Evolutionary conservation across 2,888 invertebrate genomes (phyloP).

Genomic region (Brenthis ino): DNA sequence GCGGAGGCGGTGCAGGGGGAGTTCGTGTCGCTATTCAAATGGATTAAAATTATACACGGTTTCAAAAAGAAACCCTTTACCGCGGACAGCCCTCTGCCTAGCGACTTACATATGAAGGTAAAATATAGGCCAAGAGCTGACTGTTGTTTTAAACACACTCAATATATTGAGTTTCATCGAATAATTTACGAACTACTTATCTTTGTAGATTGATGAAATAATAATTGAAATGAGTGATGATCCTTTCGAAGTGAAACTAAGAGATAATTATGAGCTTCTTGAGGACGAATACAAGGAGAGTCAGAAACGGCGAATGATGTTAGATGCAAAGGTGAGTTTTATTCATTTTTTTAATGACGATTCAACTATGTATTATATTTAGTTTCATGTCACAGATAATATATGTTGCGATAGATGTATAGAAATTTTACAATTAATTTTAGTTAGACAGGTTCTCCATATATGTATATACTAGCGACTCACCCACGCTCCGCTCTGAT

Average conservation of each 20-base stretch:
- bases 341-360: not conserved
- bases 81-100: constrained; percentile 87
- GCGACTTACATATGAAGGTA: constrained; percentile 94
- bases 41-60: constrained; percentile 94
- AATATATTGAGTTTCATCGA: not conserved
- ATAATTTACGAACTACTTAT: not conserved
- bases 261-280: constrained; percentile 96
- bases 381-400: no score
- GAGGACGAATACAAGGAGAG: constrained; percentile 98
- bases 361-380: not conserved
- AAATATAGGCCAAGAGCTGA: not conserved
- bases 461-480: no score
- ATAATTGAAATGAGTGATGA: constrained; percentile 97
- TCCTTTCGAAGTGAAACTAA: constrained; percentile 97
- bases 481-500: no score
- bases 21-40: constrained; percentile 94
- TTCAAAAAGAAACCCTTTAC: constrained; percentile 87
- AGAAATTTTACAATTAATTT: no score
- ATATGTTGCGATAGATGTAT: no score
- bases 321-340: constrained; percentile 89
- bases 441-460: no score
- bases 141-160: constrained; percentile 1
- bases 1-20: constrained; percentile 94
- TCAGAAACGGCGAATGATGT: constrained; percentile 92
- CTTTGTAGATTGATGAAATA: constrained; percentile 89